Conservation (phyloP, 2,113 vertebrate genomes). For the Lontra canadensis region DNA sequence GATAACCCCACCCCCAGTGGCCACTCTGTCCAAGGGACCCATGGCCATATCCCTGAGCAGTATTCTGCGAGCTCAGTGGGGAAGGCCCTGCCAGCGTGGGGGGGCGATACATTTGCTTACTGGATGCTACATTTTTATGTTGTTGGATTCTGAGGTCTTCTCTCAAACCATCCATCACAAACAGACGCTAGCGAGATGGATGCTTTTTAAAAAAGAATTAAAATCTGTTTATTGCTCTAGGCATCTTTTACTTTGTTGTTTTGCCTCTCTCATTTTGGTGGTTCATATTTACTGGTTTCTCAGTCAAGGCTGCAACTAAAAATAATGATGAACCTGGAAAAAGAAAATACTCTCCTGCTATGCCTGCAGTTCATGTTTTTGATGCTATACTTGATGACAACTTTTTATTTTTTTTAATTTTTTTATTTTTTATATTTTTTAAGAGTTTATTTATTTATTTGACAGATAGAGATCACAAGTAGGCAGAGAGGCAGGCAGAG, state of each 20-base stretch:
- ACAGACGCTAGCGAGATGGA: neutral
- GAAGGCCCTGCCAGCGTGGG: neutral
- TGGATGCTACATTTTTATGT: neutral
- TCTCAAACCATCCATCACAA: neutral
- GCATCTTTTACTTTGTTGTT: constrained; percentile 40
- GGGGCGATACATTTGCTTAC: neutral
- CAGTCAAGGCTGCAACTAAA: neutral
- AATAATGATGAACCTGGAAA: neutral
- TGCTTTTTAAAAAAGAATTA: constrained; percentile 43
- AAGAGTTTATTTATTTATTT: too few relatives aligned
- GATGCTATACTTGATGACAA: neutral
- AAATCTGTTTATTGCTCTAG: constrained; percentile 17
- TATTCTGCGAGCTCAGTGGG: fast-evolving
- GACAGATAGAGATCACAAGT: too few relatives aligned
- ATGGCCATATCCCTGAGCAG: neutral
- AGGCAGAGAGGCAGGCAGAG: too few relatives aligned
- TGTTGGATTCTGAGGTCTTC: neutral
- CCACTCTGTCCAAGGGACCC: neutral
- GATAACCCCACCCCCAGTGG: neutral
- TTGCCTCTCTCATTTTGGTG: neutral
- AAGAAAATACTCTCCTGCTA: neutral
- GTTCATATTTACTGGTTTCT: neutral
- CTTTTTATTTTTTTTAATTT: neutral
- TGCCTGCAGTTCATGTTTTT: neutral
- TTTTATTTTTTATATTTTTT: too few relatives aligned